Percentiles rank a stretch among this genome's conserved stretches.
phyloP scores from a whole-genome alignment of 1,140 invertebrate genomes.

The Xylocopa sonorina region DNA sequence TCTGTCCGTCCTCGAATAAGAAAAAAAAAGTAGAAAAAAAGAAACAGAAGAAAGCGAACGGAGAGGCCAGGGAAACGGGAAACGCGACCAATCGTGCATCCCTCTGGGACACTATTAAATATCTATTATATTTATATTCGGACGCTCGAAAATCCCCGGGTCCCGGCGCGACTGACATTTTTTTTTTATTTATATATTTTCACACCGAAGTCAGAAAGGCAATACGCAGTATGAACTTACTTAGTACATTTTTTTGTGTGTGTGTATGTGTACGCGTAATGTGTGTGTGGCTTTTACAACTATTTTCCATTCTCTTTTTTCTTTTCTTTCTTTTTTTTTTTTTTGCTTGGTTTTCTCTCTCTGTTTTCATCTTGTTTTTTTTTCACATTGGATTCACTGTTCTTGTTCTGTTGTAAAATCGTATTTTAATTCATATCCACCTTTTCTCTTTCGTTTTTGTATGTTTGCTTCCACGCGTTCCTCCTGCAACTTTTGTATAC shows the following conservation, averaged over 20 bases:
- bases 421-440: not conserved
- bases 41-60: not conserved
- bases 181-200: constrained; percentile 79
- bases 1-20: not conserved
- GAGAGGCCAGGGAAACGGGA: constrained; percentile 31
- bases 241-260: constrained; percentile 77
- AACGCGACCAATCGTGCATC: constrained; percentile 30
- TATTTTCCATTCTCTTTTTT: constrained; percentile 60
- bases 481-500: constrained; percentile 31
- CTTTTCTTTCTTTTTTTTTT: constrained; percentile 46
- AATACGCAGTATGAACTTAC: constrained; percentile 82
- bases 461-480: constrained; percentile 52
- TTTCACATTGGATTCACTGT: not conserved
- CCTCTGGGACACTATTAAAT: constrained; percentile 45
- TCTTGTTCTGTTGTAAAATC: not conserved
- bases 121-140: constrained; percentile 56
- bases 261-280: constrained; percentile 76
- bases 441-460: not conserved
- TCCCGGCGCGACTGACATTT: constrained; percentile 74
- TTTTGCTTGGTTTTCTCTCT: not conserved
- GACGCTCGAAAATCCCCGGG: constrained; percentile 62
- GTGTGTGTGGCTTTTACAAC: constrained; percentile 75
- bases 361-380: constrained; percentile 8
- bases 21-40: not conserved
- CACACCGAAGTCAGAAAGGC: constrained; percentile 83